Percentiles rank a stretch among this genome's conserved stretches.
Evolutionary conservation across 2,888 invertebrate genomes (phyloP).

Genomic region (Drosophila lutescens): DNA sequence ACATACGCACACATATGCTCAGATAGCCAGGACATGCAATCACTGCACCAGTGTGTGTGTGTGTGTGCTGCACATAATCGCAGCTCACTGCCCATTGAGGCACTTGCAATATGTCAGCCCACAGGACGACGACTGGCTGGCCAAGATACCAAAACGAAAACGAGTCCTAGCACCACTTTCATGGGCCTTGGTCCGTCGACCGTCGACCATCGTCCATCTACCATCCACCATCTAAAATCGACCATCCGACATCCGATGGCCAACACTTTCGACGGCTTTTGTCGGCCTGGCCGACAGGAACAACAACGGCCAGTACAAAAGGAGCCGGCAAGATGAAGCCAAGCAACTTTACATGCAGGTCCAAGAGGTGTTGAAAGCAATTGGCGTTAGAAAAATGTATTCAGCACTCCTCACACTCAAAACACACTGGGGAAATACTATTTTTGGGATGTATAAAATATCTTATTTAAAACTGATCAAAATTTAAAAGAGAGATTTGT

Average conservation of each 20-base stretch:
- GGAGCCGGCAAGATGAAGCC: constrained; percentile 45
- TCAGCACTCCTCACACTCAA: constrained; percentile 17
- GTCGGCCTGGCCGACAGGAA: constrained; percentile 24
- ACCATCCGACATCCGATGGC: constrained; percentile 35
- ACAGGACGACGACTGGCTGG: constrained; percentile 55
- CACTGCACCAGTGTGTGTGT: constrained; percentile 28
- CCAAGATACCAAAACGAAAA: constrained; percentile 57
- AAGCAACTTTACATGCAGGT: constrained; percentile 47
- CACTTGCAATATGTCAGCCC: constrained; percentile 77
- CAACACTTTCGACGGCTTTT: constrained; percentile 54
- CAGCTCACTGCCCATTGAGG: constrained; percentile 74
- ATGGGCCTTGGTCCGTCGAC: constrained; percentile 46
- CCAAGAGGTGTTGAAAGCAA: constrained; percentile 74
- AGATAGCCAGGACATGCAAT: constrained; percentile 44
- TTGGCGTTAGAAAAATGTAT: constrained; percentile 67
- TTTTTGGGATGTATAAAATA: background rate
- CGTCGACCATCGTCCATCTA: constrained; percentile 50
- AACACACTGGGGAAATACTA: constrained; percentile 7
- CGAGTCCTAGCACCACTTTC: constrained; percentile 47
- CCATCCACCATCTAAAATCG: constrained; percentile 9
- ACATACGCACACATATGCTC: constrained; percentile 19
- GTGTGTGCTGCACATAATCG: constrained; percentile 66
- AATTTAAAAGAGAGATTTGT: too few relatives aligned
- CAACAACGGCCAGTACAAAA: constrained; percentile 46
- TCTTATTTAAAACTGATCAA: too few relatives aligned